A percentile compares a stretch with the other conserved stretches of the same genome.
These are phyloP conservation scores for Crocuta crocuta DNA, from an alignment of 2,113 vertebrate species.

Conservation along the genomic window DNA sequence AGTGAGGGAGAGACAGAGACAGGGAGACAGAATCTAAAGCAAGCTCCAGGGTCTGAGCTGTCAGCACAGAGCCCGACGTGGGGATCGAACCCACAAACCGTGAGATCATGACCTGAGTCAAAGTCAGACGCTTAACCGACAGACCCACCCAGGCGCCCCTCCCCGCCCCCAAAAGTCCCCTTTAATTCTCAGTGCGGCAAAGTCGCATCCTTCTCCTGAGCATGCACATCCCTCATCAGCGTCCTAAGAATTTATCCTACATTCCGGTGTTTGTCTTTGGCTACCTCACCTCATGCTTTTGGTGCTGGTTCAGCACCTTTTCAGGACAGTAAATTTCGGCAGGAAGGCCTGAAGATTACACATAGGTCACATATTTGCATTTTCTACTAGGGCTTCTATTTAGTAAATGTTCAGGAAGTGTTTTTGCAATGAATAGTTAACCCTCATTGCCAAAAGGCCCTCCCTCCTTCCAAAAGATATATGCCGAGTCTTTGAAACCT, in stretches of 20 bases:
- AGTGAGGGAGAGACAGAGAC: no score
- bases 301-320: neutral
- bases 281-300: neutral
- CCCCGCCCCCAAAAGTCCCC: neutral
- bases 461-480: neutral
- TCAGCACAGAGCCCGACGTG: no score
- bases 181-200: rapidly evolving
- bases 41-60: no score
- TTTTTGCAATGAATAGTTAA: neutral
- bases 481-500: neutral
- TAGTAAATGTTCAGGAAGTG: neutral
- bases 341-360: neutral
- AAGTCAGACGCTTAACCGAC: no score
- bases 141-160: no score
- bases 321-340: neutral
- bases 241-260: neutral
- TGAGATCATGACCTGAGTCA: no score
- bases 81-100: no score
- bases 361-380: neutral
- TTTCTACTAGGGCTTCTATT: neutral
- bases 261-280: neutral
- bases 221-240: rapidly evolving
- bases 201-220: rapidly evolving
- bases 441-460: neutral
- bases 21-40: no score